Evolutionary conservation across 2,888 invertebrate genomes (phyloP), one percentile per base, ranked within the genome.

Genomic region (Brenthis hecate): DNA sequence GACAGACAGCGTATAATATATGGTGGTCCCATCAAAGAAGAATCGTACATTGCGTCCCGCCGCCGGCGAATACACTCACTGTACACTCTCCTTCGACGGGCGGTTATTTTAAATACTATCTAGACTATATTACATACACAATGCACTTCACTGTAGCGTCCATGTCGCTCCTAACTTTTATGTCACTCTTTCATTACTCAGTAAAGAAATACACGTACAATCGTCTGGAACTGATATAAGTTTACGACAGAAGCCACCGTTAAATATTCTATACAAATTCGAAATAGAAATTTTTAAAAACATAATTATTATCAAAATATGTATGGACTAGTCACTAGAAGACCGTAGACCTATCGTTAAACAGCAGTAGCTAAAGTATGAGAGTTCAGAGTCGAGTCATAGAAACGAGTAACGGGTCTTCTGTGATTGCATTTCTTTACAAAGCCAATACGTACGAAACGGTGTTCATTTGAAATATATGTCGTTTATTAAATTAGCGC

Each of bases 121-220:
- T 66, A 66, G 54, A 66, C 28, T 54, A 66, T 66, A 57, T 62
- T 54, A 55, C 63, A 63, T 66, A 61, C 60, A 66, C 66, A 61
- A 66, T 60, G 66, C 60, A 66, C 66, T 60, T 66, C 67, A 68
- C 67, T 57, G 62, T 57, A 63, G 67, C 67, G 63, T 68, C 67
- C 67, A 51, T 57, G 43, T 66, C 56, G 61, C 66, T 61, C 16
- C 13, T 2, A 19, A 55, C 51, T 47, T 51, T 3, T 32, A 13
- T 50, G 28, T 60, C 47, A 8, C 8, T 50, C 6, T 28, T 48
- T 60, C n/a, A n/a, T 23, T 60, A 28, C 48, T 48, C 28, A 3
- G 48, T 60, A 47, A 58, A 58, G 58, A 58, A 58, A 58, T 58
- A 58, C 58, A 58, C 47, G 23, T 56, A 23, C 23, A 28, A 28